Evolutionary conservation across 2,113 vertebrate species (phyloP).

Genomic region (Sorex araneus): DNA sequence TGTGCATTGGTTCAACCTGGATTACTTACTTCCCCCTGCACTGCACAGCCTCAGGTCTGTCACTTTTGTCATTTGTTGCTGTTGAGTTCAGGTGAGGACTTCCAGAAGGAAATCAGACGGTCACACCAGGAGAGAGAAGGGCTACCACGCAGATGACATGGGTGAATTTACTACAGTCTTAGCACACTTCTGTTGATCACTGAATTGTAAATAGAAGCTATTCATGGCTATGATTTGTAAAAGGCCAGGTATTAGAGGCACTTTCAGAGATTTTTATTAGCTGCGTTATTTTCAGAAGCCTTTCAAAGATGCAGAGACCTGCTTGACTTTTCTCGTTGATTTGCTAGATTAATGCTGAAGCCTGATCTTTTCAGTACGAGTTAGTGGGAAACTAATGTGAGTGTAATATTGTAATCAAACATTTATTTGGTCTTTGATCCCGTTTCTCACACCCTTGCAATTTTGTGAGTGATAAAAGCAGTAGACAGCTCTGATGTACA

Average conservation of each 20-base stretch:
- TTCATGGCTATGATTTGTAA: neutral
- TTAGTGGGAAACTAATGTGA: neutral
- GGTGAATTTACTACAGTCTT: neutral
- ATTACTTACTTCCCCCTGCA: neutral
- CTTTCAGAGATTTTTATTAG: neutral
- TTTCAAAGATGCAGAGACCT: neutral
- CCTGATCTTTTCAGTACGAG: neutral
- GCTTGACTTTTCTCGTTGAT: neutral
- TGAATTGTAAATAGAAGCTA: neutral
- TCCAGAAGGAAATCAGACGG: neutral
- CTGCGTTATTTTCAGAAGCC: neutral
- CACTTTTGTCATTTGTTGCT: neutral
- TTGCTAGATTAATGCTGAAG: neutral
- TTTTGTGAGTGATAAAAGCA: neutral
- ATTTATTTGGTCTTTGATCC: neutral
- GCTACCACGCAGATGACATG: rapidly evolving
- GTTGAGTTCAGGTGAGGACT: neutral
- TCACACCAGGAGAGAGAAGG: neutral
- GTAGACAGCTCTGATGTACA: neutral
- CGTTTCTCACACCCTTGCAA: neutral
- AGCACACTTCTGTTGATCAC: neutral
- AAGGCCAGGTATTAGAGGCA: neutral
- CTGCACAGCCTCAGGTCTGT: neutral
- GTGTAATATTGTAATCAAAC: neutral
- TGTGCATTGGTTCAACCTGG: neutral